Percentiles rank a stretch among this genome's conserved stretches.
phyloP scores from a whole-genome alignment of 2,797 vertebrate species.

The Alauda arvensis region DNA sequence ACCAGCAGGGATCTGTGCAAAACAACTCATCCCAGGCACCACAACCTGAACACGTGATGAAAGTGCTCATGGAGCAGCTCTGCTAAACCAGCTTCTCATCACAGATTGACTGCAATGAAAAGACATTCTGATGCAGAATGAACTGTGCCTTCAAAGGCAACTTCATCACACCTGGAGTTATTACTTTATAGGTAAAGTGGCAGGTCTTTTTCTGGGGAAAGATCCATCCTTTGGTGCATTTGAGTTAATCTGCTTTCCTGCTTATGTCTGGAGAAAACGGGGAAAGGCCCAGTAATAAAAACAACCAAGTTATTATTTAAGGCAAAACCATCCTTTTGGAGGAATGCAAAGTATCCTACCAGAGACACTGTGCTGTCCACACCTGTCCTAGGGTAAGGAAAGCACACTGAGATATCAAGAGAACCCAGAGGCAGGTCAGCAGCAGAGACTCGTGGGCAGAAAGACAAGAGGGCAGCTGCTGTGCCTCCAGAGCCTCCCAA shows the following conservation, averaged over 20 bases:
- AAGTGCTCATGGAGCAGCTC: neutral
- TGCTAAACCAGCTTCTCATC: neutral
- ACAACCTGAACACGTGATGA: accelerated
- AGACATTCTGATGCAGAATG: neutral
- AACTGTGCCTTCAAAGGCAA: neutral
- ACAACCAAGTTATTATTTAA: neutral
- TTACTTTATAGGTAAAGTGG: neutral
- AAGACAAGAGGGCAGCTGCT: neutral
- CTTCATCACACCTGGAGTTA: neutral
- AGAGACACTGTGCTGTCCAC: neutral
- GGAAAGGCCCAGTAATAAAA: neutral
- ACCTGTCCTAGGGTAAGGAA: neutral
- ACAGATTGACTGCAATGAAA: neutral
- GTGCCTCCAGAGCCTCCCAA: neutral
- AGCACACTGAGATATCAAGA: neutral
- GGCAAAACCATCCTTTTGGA: neutral
- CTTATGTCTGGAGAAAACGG: neutral
- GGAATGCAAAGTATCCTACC: neutral
- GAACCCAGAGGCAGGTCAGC: neutral
- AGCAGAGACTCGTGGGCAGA: neutral
- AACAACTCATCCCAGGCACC: neutral
- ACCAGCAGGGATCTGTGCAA: neutral
- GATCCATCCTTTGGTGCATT: neutral
- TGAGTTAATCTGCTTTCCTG: neutral
- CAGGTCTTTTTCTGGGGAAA: neutral